These are phyloP conservation scores for Drosophila lutescens DNA, from an alignment of 2,888 invertebrate genomes.

Conservation along the genomic window DNA sequence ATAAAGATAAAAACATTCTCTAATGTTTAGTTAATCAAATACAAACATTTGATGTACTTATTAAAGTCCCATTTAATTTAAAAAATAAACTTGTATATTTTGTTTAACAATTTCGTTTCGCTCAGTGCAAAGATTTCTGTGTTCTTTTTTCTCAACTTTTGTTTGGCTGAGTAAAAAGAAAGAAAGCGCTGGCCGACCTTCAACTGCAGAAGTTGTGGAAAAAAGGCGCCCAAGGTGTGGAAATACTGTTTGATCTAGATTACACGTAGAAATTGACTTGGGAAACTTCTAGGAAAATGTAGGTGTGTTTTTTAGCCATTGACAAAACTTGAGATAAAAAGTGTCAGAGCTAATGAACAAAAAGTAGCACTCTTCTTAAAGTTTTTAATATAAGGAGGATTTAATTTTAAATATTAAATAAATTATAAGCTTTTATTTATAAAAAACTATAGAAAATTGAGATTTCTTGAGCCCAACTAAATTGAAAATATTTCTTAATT, in stretches of 20 bases:
- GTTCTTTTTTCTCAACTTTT: neutral
- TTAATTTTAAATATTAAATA: too few species aligned
- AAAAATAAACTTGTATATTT: neutral
- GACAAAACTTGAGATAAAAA: slow-evolving; percentile 5
- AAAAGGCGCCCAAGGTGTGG: slow-evolving; percentile 1
- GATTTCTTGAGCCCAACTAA: neutral
- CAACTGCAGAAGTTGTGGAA: slow-evolving; percentile 1
- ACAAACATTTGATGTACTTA: too few species aligned
- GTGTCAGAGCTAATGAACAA: neutral
- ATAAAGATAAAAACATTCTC: neutral
- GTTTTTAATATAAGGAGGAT: too few species aligned
- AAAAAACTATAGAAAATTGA: too few species aligned
- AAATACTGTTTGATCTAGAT: slow-evolving; percentile 24
- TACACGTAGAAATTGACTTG: slow-evolving; percentile 12
- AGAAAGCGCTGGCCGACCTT: slow-evolving; percentile 25
- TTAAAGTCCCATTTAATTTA: too few species aligned
- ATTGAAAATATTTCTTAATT: neutral
- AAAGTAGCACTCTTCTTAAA: too few species aligned
- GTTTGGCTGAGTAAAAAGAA: neutral
- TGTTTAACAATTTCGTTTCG: neutral
- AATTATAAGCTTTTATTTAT: too few species aligned
- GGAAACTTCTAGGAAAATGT: slow-evolving; percentile 26
- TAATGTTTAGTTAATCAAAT: too few species aligned
- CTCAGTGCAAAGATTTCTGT: neutral
- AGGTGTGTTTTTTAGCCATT: slow-evolving; percentile 18